Conservation (phyloP, 2,888 invertebrate genomes). For the Lepidonotus clava region DNA sequence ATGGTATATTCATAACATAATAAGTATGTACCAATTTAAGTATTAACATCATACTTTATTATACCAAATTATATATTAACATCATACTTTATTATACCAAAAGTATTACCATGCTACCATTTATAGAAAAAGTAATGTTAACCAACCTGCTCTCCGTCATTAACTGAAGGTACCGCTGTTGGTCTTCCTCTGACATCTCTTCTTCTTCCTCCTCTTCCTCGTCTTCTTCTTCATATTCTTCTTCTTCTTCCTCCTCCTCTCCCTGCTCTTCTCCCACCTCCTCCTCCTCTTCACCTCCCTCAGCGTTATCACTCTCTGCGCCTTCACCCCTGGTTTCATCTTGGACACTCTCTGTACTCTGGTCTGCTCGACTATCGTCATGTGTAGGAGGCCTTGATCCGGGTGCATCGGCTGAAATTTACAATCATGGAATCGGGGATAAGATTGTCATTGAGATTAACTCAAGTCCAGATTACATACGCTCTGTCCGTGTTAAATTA, state of each 20-base stretch:
- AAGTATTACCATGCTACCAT: neutral
- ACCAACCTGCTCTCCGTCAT: slow-evolving; percentile 49
- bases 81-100: neutral
- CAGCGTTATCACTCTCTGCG: neutral
- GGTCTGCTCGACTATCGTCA: too few relatives aligned
- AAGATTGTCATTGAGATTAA: too few relatives aligned
- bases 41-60: too few relatives aligned
- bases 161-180: slow-evolving; percentile 21
- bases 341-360: neutral
- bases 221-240: slow-evolving; percentile 47
- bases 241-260: slow-evolving; percentile 18
- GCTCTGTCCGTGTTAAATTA: too few relatives aligned
- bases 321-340: neutral
- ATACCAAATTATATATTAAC: neutral
- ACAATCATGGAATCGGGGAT: too few relatives aligned
- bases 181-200: slow-evolving; percentile 44
- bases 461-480: too few relatives aligned
- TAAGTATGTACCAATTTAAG: too few relatives aligned
- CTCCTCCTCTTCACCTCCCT: slow-evolving; percentile 35
- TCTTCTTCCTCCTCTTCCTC: slow-evolving; percentile 57
- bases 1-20: too few relatives aligned
- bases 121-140: too few relatives aligned
- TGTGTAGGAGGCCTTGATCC: too few relatives aligned
- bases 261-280: slow-evolving; percentile 45
- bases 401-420: too few relatives aligned